Evolutionary conservation across 1,140 invertebrate genomes (phyloP), one percentile per base, ranked within the genome.

Genomic region (Macrobrachium rosenbergii): DNA sequence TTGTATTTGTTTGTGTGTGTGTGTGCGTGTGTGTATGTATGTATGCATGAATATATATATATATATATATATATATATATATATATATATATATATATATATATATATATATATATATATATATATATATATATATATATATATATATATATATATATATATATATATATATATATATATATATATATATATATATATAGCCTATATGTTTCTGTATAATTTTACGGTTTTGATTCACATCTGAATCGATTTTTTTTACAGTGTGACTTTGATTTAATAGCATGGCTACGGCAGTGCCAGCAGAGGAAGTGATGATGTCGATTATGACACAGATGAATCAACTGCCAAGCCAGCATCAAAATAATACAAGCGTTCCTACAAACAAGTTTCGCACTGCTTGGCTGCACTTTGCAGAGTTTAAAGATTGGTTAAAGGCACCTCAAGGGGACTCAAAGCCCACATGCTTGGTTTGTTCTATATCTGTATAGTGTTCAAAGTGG

Each of bases 11-110:
- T n/a, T 12, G 12, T 67, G 12, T 67, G 23, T 6, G 23, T 67
- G 23, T 67, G n/a, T n/a, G n/a, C n/a, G n/a, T n/a, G n/a, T n/a
- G n/a, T n/a, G n/a, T n/a, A n/a, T 59, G 52, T 77, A 77, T 77
- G 17, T 59, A 59, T 77, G 52, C 17, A 77, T 77, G 52, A 11
- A 77, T 77, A 59, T 77, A 59, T 77, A 77, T 77, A 59, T 77
- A 77, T 77, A 77, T 77, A 59, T n/a, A 77, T 77, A 77, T 59
- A 77, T 77, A 77, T 77, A 59, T 59, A 77, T 77, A 77, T 77
- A 59, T 59, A 77, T 77, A 17, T 77, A 77, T 77, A 77, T 77
- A 77, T 77, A 77, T 58, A 45, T 77, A 43, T 58, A 58, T 45
- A 76, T 43, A 76, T 76, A 76, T 76, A 43, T 76, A 43, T 76